Evolutionary conservation across 1,140 invertebrate genomes (phyloP).

Genomic region (Pomacea maculata): DNA sequence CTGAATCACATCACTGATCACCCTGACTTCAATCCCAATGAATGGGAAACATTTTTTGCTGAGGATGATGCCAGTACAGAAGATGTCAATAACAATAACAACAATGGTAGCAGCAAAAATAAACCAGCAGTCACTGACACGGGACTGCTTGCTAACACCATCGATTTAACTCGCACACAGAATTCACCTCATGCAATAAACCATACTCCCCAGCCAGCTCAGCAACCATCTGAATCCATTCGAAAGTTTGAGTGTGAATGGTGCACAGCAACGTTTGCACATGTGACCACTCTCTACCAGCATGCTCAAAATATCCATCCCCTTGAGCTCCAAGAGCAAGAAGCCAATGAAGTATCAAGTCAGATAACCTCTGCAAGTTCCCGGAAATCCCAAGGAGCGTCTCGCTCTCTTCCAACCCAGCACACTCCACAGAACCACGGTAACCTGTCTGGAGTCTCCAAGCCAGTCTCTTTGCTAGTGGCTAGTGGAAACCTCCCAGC

Average conservation of each 20-base stretch:
- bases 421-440: neutral
- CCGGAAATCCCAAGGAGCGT: neutral
- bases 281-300: slow-evolving; percentile 50
- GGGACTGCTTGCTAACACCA: slow-evolving; percentile 7
- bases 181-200: slow-evolving; percentile 4
- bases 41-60: slow-evolving; percentile 39
- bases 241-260: slow-evolving; percentile 53
- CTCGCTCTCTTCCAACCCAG: slow-evolving; percentile 5
- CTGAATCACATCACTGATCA: slow-evolving; percentile 54
- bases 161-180: slow-evolving; percentile 3
- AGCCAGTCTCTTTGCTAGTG: neutral
- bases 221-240: neutral
- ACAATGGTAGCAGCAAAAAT: neutral
- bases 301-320: slow-evolving; percentile 54
- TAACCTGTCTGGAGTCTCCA: neutral
- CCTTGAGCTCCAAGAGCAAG: slow-evolving; percentile 47
- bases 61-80: slow-evolving; percentile 30
- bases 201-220: neutral
- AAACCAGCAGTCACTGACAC: neutral
- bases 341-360: slow-evolving; percentile 33
- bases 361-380: neutral
- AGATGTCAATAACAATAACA: slow-evolving; percentile 20
- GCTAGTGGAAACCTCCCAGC: neutral
- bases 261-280: slow-evolving; percentile 54
- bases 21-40: slow-evolving; percentile 51